Evolutionary conservation across 2,888 invertebrate species (phyloP).

Genomic region (Labia minor): DNA sequence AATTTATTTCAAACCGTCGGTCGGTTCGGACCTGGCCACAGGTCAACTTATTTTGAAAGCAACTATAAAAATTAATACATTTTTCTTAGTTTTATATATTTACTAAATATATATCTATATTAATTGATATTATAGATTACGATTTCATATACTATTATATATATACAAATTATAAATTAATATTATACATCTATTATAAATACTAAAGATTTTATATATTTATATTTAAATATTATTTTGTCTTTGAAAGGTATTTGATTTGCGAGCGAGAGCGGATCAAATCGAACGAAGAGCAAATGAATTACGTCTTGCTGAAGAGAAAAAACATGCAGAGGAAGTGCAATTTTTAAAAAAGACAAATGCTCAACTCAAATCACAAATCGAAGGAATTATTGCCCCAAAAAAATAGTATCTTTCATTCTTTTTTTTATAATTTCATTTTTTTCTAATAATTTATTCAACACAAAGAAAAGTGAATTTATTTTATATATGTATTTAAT

Average conservation of each 20-base stretch:
- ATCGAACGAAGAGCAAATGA: constrained; percentile 72
- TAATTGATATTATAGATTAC: no score
- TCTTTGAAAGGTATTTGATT: constrained; percentile 37
- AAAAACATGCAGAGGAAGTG: constrained; percentile 85
- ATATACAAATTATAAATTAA: no score
- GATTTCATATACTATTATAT: no score
- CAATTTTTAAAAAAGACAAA: constrained; percentile 88
- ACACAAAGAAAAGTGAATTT: constrained; percentile 14
- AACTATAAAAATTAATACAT: no score
- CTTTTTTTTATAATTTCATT: constrained; percentile 3
- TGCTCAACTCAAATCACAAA: constrained; percentile 83
- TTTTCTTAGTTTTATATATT: no score
- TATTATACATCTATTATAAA: no score
- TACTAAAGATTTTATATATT: no score
- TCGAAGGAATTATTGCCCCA: constrained; percentile 89
- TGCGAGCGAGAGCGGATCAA: constrained; percentile 67
- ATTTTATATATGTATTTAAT: constrained; percentile 22
- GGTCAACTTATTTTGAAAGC: no score
- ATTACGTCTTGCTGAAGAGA: constrained; percentile 76
- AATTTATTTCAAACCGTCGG: no score
- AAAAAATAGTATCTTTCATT: constrained; percentile 55
- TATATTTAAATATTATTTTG: no score
- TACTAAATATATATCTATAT: no score
- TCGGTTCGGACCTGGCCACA: no score
- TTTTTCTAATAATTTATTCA: constrained; percentile 14